Base-by-base conservation (phyloP, 2,888 invertebrate genomes). In the Erannis defoliaria region DNA sequence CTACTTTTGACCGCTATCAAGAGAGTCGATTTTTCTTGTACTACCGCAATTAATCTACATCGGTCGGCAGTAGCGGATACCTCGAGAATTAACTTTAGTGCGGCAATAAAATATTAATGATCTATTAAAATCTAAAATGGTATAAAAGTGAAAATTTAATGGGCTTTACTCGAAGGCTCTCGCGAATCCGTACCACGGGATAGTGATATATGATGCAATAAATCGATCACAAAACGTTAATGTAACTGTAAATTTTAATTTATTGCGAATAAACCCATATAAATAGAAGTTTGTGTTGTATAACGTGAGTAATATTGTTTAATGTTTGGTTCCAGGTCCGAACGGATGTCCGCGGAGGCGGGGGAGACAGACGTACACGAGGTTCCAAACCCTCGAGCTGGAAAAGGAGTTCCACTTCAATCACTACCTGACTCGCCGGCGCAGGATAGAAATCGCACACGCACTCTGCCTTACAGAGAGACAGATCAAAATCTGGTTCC, bases 331-430 rank as follows among this genome's bases (percentile, higher is more conserved):
- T 95, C 76, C 96, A 98, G 98, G 98, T 90, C 98, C 99, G 59
- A 99, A 98, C 86, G 98, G 98, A 66, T 98, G 98, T 88, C 98
- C 98, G 69, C 95, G 98, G 83, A 96, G 98, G 86, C 95, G 99
- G 81, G 99, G 99, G 66, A 95, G 99, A 76, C 99, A 99, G 94
- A 99, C 99, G 16, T 99, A 99, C 95, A 99, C 99, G 72, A 96
- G 99, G 82, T 98, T 99, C 95, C 99, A 99, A 93, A 99, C 99
- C 21, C 94, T 99, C 93, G 99, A 99, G 89, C 95, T 99, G 91
- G 99, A 99, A 92, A 99, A 99, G 93, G 99, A 99, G 94, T 99
- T 99, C 94, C 98, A 99, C 87, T 98, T 98, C 94, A 99, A 99
- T 93, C 98, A 98, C 86, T 99, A 99, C 93, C 94, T 99, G 89